phyloP scores from a whole-genome alignment of 1,140 invertebrate genomes.

The Heliconius hewitsoni region DNA sequence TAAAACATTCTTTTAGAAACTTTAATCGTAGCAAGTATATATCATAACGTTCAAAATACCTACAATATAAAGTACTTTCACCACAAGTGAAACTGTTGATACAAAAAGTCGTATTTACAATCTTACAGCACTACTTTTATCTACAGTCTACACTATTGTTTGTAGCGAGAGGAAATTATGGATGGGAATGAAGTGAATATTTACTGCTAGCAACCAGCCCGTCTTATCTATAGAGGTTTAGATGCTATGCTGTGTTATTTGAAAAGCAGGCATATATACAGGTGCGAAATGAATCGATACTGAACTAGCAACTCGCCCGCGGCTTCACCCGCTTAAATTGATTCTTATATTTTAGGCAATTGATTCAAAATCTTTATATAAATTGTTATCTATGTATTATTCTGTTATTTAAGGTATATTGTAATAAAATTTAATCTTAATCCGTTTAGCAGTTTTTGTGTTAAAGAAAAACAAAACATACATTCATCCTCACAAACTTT shows the following conservation, averaged over 20 bases:
- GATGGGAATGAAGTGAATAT: neutral
- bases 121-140: conserved; percentile 2
- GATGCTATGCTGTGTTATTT: neutral
- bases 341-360: no score
- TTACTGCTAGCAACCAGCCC: neutral
- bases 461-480: no score
- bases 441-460: no score
- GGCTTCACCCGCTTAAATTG: no score
- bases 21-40: neutral
- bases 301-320: no score
- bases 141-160: conserved; percentile 1
- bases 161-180: neutral
- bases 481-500: no score
- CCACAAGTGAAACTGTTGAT: conserved; percentile 12
- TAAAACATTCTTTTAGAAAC: neutral
- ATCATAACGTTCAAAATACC: conserved; percentile 4
- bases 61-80: conserved; percentile 12
- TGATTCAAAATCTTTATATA: no score
- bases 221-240: neutral
- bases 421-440: no score
- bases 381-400: no score
- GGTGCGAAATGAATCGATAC: no score
- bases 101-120: conserved; percentile 16
- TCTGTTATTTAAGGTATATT: no score
- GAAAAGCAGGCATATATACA: no score